Conservation (phyloP, 1,140 invertebrate species). For the Penaeus japonicus region DNA sequence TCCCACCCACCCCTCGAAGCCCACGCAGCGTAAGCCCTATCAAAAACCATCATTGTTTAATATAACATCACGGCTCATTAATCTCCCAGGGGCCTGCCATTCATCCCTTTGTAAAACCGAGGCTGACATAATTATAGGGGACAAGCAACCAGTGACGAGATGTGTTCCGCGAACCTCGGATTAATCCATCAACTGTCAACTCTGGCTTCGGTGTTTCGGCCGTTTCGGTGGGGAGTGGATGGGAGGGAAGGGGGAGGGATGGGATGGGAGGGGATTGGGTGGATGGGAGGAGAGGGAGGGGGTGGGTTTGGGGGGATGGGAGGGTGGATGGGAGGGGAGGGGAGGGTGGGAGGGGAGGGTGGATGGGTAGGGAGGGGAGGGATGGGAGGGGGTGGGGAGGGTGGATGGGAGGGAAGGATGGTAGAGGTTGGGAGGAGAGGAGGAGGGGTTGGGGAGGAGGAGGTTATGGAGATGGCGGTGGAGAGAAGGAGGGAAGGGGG, state of each 20-base stretch:
- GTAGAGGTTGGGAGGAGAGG: neutral
- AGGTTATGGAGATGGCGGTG: too few relatives aligned
- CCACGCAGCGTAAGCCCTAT: neutral
- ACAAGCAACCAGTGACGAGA: constrained; percentile 42
- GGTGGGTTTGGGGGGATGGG: neutral
- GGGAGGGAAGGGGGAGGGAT: neutral
- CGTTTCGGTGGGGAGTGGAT: neutral
- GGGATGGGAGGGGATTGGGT: neutral
- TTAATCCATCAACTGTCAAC: constrained; percentile 45
- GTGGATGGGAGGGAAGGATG: too few relatives aligned
- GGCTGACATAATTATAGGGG: constrained; percentile 47
- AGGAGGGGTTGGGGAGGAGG: too few relatives aligned
- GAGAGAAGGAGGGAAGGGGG: too few relatives aligned
- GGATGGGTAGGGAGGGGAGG: neutral
- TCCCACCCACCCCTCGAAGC: neutral
- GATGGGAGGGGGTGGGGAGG: neutral
- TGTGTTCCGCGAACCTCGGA: neutral
- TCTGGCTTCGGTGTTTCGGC: too few relatives aligned
- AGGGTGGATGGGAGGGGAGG: neutral
- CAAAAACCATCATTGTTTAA: constrained; percentile 52
- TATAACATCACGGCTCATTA: constrained; percentile 34
- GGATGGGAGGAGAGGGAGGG: neutral
- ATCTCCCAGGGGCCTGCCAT: constrained; percentile 17
- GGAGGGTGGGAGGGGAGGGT: neutral
- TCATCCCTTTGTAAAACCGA: constrained; percentile 38